Evolutionary conservation across 2,797 vertebrate species (phyloP), one percentile per base, ranked within the genome.

Genomic region (Fundulus diaphanus): DNA sequence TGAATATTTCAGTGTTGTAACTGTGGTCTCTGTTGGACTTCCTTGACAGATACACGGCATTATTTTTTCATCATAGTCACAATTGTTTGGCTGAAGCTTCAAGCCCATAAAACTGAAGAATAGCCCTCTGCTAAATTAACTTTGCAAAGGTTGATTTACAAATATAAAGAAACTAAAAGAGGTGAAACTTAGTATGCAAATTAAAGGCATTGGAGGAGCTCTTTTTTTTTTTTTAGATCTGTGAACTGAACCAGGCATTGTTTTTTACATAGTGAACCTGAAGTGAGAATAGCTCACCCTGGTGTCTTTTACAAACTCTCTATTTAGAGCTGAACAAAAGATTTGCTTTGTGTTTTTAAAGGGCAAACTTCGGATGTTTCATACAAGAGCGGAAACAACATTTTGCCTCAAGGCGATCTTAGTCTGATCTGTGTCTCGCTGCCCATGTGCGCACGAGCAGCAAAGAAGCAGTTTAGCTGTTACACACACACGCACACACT

Each of bases 41-140:
- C 40, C 42, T 22, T 75, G 68, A 51, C 76, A 82, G 77, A 76
- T 70, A 42, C 48, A n/a, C 18, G 59, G 46, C n/a, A n/a, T n/a
- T 52, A 16, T 27, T 51, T 48, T 78, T 59, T 51, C n/a, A 48
- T 78, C 75, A 52, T 51, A 37, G 27, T 57, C 67, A 65, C 31
- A 68, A 16, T 27, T 68, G 78, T 78, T 81, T 49, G 63, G 73
- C 70, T 68, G 35, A 72, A 66, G 22, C 59, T 75, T 76, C 77
- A 79, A 73, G 24, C 22, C 29, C 74, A 70, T 63, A 48, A 66
- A 68, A 61, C 74, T 74, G 65, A 76, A 81, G 66, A 79, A 71
- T 80, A 76, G 56, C 8, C 31, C 68, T 29, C 59, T 13, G 27
- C 67, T 52, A 65, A 79, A 85, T 80, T 78, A 85, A 86, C 87